phyloP scores from a whole-genome alignment of 92 coral and sea anemone species.

The Phymanthus crucifer region DNA sequence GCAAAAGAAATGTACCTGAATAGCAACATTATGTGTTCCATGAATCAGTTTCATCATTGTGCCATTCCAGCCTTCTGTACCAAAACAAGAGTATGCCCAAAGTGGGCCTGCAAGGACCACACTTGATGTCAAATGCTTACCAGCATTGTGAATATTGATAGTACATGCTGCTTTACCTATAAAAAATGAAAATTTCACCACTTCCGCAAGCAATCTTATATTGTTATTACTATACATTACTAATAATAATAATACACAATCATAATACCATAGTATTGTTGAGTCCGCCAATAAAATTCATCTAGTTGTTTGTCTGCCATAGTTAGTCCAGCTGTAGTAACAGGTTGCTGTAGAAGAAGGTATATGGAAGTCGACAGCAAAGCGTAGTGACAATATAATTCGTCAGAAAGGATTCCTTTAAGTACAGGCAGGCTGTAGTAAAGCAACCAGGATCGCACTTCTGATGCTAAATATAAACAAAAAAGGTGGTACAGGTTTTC shows the following conservation, averaged over 20 bases:
- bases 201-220: no score
- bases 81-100: constrained; percentile 60
- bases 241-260: no score
- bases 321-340: no score
- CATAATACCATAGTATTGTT: no score
- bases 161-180: constrained; percentile 53
- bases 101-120: constrained; percentile 48
- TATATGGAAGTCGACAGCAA: constrained; percentile 48
- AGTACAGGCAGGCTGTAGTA: constrained; percentile 53
- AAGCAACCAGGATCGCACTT: constrained; percentile 38
- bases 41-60: constrained; percentile 48
- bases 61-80: constrained; percentile 55
- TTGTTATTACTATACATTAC: no score
- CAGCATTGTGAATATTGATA: constrained; percentile 48
- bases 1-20: background rate
- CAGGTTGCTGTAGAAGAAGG: constrained; percentile 5
- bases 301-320: no score
- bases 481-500: no score
- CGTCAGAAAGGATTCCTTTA: constrained; percentile 42
- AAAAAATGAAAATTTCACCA: background rate
- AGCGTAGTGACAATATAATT: constrained; percentile 51
- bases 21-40: constrained; percentile 47
- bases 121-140: constrained; percentile 46
- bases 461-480: constrained; percentile 43
- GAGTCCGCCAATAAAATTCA: no score